Percentiles rank a stretch among this genome's conserved stretches.
phyloP scores from a whole-genome alignment of 2,113 vertebrate genomes.

The Dasyprocta punctata region DNA sequence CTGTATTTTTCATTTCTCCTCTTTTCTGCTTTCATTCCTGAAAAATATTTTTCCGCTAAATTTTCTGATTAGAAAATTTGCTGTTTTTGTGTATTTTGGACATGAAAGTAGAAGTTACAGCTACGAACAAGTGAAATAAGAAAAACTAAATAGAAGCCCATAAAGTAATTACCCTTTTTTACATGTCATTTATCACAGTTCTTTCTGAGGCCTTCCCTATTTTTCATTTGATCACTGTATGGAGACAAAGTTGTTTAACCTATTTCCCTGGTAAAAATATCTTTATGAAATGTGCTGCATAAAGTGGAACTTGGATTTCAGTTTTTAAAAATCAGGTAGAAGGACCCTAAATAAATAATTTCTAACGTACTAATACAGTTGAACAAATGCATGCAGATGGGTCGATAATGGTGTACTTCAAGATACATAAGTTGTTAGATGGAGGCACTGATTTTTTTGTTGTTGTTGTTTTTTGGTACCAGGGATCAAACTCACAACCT shows the following conservation, averaged over 20 bases:
- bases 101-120: background rate
- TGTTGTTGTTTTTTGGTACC: too few species aligned
- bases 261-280: background rate
- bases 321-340: background rate
- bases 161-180: background rate
- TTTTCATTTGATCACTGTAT: background rate
- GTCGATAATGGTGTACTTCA: background rate
- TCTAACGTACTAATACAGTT: background rate
- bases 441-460: too few species aligned
- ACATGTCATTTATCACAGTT: slow-evolving; percentile 3
- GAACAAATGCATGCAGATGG: background rate
- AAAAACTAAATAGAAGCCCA: background rate
- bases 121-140: background rate
- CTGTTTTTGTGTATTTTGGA: slow-evolving; percentile 4
- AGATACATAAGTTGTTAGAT: too few species aligned
- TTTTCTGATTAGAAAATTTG: slow-evolving; percentile 31
- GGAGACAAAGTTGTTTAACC: background rate
- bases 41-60: background rate
- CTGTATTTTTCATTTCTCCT: background rate
- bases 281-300: background rate
- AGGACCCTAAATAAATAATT: background rate
- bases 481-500: too few species aligned
- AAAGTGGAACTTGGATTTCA: background rate
- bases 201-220: background rate
- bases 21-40: background rate